These are phyloP conservation scores for Rhinichthys klamathensis DNA, from an alignment of 2,113 vertebrate species.

Conservation along the genomic window DNA sequence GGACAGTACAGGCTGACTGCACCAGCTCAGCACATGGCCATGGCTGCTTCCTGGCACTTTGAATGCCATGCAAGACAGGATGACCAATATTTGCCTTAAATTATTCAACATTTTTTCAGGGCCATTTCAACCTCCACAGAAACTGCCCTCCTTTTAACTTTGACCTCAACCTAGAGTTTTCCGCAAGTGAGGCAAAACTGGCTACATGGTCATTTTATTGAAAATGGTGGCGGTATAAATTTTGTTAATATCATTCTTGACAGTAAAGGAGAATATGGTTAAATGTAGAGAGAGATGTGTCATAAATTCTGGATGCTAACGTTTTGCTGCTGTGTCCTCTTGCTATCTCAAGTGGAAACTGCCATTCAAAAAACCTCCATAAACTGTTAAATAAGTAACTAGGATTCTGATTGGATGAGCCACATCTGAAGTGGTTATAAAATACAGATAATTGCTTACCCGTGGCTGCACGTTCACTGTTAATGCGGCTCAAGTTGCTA, in stretches of 20 bases:
- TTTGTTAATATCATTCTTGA: slow-evolving; percentile 47
- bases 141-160: slow-evolving; percentile 40
- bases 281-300: slow-evolving; percentile 7
- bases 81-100: slow-evolving; percentile 75
- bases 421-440: background rate
- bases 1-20: slow-evolving; percentile 76
- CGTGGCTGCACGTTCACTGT: background rate
- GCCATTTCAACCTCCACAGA: slow-evolving; percentile 60
- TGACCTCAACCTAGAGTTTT: slow-evolving; percentile 56
- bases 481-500: no score
- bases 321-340: slow-evolving; percentile 16
- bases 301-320: slow-evolving; percentile 40
- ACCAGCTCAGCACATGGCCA: slow-evolving; percentile 75
- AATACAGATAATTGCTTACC: background rate
- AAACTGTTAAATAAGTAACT: slow-evolving; percentile 8
- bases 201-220: slow-evolving; percentile 56
- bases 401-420: background rate
- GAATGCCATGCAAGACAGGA: slow-evolving; percentile 68
- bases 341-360: slow-evolving; percentile 17
- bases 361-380: background rate
- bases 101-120: slow-evolving; percentile 77
- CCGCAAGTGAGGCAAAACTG: slow-evolving; percentile 53
- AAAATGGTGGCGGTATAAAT: slow-evolving; percentile 53
- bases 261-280: slow-evolving; percentile 34
- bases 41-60: slow-evolving; percentile 76